Percentiles rank a stretch among this genome's conserved stretches.
phyloP scores from a whole-genome alignment of 2,797 vertebrate species.

The Sylvilagus floridanus region DNA sequence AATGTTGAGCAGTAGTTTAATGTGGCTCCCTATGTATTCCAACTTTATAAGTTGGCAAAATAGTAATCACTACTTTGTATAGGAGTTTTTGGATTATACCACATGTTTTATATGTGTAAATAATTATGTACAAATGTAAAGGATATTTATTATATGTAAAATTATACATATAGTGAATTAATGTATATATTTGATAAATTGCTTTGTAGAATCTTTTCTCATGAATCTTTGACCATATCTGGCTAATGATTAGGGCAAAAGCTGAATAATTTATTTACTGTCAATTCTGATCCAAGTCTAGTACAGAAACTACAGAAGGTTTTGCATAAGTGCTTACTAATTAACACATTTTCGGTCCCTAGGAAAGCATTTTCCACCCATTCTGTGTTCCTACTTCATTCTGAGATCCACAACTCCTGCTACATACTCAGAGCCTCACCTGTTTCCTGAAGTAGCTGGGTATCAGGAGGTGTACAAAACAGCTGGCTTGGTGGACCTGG shows the following conservation, averaged over 20 bases:
- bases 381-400: background rate
- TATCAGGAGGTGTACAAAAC: background rate
- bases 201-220: background rate
- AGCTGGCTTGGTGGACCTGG: background rate
- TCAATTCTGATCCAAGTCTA: background rate
- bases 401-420: background rate
- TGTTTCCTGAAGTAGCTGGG: background rate
- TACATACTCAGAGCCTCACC: background rate
- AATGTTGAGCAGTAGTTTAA: no score
- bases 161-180: background rate
- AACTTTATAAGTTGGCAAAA: conserved; percentile 10
- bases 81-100: background rate
- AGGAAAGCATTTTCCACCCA: background rate
- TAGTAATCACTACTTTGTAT: background rate
- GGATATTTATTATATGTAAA: background rate
- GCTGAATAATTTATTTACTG: background rate
- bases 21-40: background rate
- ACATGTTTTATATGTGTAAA: background rate
- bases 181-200: background rate
- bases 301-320: background rate
- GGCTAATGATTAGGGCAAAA: conserved; percentile 6
- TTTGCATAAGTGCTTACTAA: conserved; percentile 6
- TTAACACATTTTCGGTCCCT: background rate
- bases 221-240: background rate
- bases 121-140: background rate